Conservation (phyloP, 2,888 invertebrate genomes). For the Thyatira batis region DNA sequence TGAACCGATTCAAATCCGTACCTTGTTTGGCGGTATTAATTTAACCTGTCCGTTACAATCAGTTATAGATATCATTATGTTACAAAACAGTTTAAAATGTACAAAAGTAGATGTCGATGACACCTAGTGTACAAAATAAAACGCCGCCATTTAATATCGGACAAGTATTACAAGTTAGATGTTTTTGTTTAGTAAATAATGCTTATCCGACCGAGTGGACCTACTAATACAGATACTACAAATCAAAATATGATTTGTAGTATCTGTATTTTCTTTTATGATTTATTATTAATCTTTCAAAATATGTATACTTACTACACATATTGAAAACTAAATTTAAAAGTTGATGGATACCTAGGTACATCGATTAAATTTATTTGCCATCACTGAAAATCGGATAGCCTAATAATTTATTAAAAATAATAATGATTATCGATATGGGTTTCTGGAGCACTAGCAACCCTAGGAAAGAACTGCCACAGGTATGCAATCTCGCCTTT, state of each 20-base stretch:
- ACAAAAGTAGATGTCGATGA: neutral
- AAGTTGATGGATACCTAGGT: no score
- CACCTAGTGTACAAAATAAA: neutral
- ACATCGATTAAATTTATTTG: no score
- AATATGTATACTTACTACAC: no score
- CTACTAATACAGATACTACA: no score
- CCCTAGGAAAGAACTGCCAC: slow-evolving; percentile 53
- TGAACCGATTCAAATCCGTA: slow-evolving; percentile 57
- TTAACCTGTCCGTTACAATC: slow-evolving; percentile 28
- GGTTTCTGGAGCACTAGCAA: slow-evolving; percentile 23
- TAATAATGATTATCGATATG: slow-evolving; percentile 44
- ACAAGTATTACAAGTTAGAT: no score
- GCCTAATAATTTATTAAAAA: slow-evolving; percentile 9
- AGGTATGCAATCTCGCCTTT: slow-evolving; percentile 73
- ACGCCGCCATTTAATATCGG: neutral
- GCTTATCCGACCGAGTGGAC: no score
- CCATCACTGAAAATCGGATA: no score
- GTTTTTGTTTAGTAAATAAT: no score
- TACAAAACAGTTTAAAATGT: slow-evolving; percentile 10
- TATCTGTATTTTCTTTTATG: no score
- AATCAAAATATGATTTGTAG: no score
- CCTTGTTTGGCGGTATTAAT: slow-evolving; percentile 61
- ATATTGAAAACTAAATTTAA: no score
- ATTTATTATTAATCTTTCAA: no score
- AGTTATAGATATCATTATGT: slow-evolving; percentile 14